Conservation (phyloP, 30 jellyfish, hydroid and myxozoan species). For the Haliclystus octoradiatus region DNA sequence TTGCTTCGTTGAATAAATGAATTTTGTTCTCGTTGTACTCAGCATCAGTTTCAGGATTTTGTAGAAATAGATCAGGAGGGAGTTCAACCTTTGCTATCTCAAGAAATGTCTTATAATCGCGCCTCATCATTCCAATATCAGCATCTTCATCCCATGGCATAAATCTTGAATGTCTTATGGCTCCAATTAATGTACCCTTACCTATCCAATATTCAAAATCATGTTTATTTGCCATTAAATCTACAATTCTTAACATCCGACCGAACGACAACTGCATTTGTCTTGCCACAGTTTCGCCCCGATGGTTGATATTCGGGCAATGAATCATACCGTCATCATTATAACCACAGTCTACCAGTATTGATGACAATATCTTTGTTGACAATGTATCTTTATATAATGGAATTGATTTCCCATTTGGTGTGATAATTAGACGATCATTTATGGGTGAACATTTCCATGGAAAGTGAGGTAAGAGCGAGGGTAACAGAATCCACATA, state of each 20-base stretch:
- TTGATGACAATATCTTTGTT: too few species aligned
- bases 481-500: too few species aligned
- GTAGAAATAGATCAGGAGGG: conserved; percentile 69
- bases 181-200: conserved; percentile 81
- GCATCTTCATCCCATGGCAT: conserved; percentile 86
- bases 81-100: conserved; percentile 40
- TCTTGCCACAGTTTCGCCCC: conserved; percentile 69
- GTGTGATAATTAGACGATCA: too few species aligned
- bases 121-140: conserved; percentile 64
- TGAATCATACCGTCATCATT: conserved; percentile 4
- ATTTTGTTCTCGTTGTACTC: conserved; percentile 18
- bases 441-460: too few species aligned
- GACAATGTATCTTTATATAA: too few species aligned
- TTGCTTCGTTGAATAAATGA: conserved; percentile 16
- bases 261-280: conserved; percentile 58
- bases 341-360: too few species aligned
- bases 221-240: conserved; percentile 55
- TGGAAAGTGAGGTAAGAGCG: too few species aligned
- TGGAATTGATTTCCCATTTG: too few species aligned
- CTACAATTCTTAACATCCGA: conserved; percentile 47
- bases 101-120: conserved; percentile 42
- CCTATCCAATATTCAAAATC: conserved; percentile 56
- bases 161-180: conserved; percentile 44
- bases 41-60: conserved; percentile 47
- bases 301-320: conserved; percentile 72